Evolutionary conservation across 2,888 invertebrate genomes (phyloP).

Genomic region (Acanthosepion esculentum): DNA sequence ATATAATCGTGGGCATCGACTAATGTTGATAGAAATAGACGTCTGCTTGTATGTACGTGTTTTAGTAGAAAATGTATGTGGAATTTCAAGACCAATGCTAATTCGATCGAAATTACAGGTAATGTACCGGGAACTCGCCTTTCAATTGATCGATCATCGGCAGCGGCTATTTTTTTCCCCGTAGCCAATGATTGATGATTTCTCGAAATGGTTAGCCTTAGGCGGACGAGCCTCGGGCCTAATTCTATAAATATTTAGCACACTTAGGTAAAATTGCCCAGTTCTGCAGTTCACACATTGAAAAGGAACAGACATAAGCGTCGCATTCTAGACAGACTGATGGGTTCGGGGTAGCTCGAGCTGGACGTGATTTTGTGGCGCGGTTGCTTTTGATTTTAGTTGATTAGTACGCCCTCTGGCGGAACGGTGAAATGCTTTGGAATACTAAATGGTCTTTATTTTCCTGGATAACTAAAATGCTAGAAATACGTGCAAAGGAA

Average conservation of each 20-base stretch:
- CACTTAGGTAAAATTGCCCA: conserved; percentile 33
- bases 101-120: not conserved
- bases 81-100: not conserved
- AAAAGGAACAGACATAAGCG: not conserved
- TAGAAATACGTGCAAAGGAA: too few relatives aligned
- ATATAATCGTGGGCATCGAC: not conserved
- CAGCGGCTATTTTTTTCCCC: not conserved
- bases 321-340: not conserved
- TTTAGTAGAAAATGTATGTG: not conserved
- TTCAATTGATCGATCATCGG: conserved; percentile 13
- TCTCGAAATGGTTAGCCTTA: not conserved
- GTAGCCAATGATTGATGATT: conserved; percentile 7
- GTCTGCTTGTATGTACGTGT: not conserved
- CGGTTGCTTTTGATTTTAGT: not conserved
- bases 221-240: not conserved
- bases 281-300: not conserved
- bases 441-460: not conserved
- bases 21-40: not conserved
- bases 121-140: not conserved
- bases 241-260: not conserved
- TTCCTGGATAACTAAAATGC: not conserved
- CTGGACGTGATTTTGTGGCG: not conserved
- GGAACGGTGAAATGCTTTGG: not conserved
- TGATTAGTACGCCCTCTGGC: not conserved
- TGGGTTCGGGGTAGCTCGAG: not conserved